A percentile compares a stretch with the other conserved stretches of the same genome.
These are phyloP conservation scores for Daubentonia madagascariensis DNA, from an alignment of 2,113 vertebrate genomes.

Conservation along the genomic window DNA sequence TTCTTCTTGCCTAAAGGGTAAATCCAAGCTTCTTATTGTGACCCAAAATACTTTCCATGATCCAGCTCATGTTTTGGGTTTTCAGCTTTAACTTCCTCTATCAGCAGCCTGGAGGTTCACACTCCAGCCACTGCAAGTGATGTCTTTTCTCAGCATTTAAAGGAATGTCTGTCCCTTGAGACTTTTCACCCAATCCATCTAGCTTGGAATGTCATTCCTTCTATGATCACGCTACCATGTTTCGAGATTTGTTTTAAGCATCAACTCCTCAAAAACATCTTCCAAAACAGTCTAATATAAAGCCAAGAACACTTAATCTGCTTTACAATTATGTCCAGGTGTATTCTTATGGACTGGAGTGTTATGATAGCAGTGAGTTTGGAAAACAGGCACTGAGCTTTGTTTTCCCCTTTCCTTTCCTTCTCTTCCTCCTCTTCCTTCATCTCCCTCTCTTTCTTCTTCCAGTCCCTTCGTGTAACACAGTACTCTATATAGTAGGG, in stretches of 20 bases:
- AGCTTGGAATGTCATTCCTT: not conserved
- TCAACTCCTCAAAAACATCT: not conserved
- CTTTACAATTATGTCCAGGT: not conserved
- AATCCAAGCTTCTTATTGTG: not conserved
- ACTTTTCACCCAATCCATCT: not conserved
- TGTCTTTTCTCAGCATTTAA: not conserved
- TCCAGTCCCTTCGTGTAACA: not conserved
- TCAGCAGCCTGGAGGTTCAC: not conserved
- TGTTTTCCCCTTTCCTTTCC: not conserved
- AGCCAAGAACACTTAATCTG: not conserved
- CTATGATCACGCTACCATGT: not conserved
- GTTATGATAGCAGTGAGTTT: not conserved
- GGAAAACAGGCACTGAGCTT: rapidly evolving
- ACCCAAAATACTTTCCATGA: not conserved
- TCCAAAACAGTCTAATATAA: not conserved
- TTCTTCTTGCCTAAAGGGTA: not conserved
- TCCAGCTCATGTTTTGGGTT: not conserved
- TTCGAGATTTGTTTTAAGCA: not conserved
- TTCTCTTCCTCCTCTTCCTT: not conserved
- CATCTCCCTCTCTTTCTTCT: not conserved
- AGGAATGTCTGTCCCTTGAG: not conserved
- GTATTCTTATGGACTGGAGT: not conserved
- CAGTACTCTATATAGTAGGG: not conserved
- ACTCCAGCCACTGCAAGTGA: not conserved
- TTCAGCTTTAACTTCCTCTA: not conserved